Evolutionary conservation across 2,113 vertebrate genomes (phyloP).

Genomic region (Ursus arctos): DNA sequence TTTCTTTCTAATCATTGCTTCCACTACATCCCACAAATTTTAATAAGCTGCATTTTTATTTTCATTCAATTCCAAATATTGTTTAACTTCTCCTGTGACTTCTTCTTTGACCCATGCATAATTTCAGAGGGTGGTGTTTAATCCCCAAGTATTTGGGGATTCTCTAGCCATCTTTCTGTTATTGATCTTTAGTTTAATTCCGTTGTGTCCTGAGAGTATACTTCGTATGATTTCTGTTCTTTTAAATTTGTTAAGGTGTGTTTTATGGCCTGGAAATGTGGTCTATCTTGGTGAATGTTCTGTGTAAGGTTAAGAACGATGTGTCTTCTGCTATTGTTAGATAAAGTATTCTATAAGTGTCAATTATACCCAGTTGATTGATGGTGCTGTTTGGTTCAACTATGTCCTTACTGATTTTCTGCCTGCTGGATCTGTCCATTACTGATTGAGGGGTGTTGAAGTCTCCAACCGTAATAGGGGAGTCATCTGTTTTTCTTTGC

Average conservation of each 20-base stretch:
- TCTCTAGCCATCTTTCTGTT: background rate
- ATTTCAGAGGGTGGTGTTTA: background rate
- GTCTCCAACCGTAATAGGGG: background rate
- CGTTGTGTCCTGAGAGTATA: background rate
- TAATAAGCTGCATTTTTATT: background rate
- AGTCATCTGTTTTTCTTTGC: background rate
- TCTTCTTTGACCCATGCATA: background rate
- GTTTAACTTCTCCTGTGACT: background rate
- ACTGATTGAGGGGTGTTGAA: background rate
- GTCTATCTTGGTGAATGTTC: background rate
- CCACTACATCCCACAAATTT: background rate
- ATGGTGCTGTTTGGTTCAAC: conserved; percentile 14
- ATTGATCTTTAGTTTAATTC: background rate
- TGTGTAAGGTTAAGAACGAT: background rate
- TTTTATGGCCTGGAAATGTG: background rate
- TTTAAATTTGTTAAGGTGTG: background rate
- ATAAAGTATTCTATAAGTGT: background rate
- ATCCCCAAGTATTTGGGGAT: background rate
- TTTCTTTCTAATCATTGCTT: background rate
- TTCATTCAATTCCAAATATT: conserved; percentile 6
- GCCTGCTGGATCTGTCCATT: background rate
- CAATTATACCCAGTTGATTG: conserved; percentile 11
- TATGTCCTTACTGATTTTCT: background rate
- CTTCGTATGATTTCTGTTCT: background rate
- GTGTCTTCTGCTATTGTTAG: background rate